These are phyloP conservation scores for Falco punctatus DNA, from an alignment of 2,113 vertebrate genomes.

Conservation along the genomic window DNA sequence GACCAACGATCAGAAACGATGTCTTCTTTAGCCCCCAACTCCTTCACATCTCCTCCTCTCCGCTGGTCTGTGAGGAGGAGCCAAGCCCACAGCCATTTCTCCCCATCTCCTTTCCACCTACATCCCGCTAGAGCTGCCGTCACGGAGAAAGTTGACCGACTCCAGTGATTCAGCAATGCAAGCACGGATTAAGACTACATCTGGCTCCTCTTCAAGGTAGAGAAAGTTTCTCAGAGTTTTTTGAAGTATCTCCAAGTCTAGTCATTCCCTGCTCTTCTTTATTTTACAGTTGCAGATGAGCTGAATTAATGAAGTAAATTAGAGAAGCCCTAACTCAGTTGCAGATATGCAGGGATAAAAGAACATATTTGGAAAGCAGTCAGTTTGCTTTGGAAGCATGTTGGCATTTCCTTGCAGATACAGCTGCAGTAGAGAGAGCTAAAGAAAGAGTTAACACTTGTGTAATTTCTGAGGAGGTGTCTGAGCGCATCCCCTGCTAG, in stretches of 20 bases:
- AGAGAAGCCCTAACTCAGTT: background rate
- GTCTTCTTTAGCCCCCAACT: background rate
- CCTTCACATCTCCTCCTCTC: background rate
- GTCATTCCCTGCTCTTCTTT: background rate
- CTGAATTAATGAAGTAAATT: conserved; percentile 17
- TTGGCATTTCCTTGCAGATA: background rate
- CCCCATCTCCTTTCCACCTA: background rate
- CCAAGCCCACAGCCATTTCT: background rate
- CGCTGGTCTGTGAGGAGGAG: background rate
- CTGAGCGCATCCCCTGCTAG: background rate
- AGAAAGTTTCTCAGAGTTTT: background rate
- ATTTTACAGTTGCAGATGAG: conserved; percentile 22
- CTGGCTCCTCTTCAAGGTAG: background rate
- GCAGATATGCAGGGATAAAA: background rate
- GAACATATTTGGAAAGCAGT: background rate
- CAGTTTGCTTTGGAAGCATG: background rate
- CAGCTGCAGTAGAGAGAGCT: background rate
- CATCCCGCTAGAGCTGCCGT: background rate
- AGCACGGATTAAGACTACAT: background rate
- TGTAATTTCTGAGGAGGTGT: background rate
- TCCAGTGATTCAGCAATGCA: background rate
- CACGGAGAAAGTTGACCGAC: background rate
- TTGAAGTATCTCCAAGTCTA: background rate
- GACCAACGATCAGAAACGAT: background rate
- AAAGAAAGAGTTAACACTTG: conserved; percentile 19